Evolutionary conservation across 2,797 vertebrate species (phyloP).

Genomic region (Chrysocyon brachyurus): DNA sequence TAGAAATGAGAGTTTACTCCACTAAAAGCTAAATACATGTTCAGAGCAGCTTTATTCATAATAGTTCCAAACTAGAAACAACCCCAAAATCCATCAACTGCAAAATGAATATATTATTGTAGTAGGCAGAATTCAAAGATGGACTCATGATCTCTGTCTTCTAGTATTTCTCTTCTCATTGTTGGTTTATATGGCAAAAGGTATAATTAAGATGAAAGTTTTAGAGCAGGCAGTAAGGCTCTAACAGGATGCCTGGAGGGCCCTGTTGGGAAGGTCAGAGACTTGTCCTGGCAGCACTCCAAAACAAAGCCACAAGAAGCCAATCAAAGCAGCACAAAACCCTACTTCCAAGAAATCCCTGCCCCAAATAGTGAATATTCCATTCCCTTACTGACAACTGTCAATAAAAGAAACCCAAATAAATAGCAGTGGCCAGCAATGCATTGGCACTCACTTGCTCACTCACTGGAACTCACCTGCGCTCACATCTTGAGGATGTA

Average conservation of each 20-base stretch:
- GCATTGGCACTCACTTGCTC: neutral
- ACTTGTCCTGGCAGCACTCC: neutral
- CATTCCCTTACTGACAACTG: neutral
- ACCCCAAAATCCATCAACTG: neutral
- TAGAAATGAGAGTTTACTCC: neutral
- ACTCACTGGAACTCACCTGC: too few relatives aligned
- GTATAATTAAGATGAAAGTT: neutral
- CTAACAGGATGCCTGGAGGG: too few relatives aligned
- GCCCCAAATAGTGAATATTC: neutral
- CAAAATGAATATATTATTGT: neutral
- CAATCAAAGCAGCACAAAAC: neutral
- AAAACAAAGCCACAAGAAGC: neutral
- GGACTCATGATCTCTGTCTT: neutral
- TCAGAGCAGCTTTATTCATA: neutral
- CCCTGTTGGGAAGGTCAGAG: neutral
- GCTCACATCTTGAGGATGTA: neutral
- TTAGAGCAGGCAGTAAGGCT: too few relatives aligned
- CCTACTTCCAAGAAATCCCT: neutral
- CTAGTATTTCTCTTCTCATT: neutral
- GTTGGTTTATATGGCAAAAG: neutral
- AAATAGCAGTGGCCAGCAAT: neutral
- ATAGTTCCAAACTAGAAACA: neutral
- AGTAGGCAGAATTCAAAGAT: neutral
- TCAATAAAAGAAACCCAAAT: neutral
- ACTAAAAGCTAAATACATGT: neutral